phyloP scores from a whole-genome alignment of 1,140 invertebrate species.

The Papilio xuthus region DNA sequence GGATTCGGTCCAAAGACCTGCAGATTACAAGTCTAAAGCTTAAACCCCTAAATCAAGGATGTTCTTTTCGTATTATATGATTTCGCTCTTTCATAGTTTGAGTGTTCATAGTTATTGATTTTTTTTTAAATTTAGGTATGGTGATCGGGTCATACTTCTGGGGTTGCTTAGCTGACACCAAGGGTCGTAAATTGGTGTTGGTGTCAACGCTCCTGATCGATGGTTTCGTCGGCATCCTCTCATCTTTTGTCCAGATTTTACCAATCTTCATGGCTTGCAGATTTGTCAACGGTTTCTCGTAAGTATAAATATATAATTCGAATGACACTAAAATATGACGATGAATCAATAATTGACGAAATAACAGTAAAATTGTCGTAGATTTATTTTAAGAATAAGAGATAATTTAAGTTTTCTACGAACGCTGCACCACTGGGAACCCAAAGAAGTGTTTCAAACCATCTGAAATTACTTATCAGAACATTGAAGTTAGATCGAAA shows the following conservation, averaged over 20 bases:
- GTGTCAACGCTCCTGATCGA: conserved; percentile 90
- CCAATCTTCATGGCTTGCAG: conserved; percentile 88
- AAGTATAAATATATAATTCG: conserved; percentile 82
- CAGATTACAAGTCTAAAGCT: too few species aligned
- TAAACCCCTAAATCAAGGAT: too few species aligned
- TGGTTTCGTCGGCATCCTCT: conserved; percentile 87
- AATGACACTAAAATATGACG: conserved; percentile 24
- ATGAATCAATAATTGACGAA: background rate
- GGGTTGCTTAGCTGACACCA: conserved; percentile 92
- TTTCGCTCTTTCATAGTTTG: too few species aligned
- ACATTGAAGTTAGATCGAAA: background rate
- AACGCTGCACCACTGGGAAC: background rate
- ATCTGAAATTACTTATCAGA: background rate
- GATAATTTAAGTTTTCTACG: background rate
- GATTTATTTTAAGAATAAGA: background rate
- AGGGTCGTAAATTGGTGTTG: conserved; percentile 88
- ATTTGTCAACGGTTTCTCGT: conserved; percentile 94
- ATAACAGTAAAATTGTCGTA: background rate
- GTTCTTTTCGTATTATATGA: too few species aligned
- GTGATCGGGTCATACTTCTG: conserved; percentile 94
- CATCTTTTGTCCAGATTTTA: conserved; percentile 89
- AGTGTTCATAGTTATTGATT: background rate
- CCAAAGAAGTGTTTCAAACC: background rate
- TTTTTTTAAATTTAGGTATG: conserved; percentile 85
- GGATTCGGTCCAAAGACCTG: too few species aligned